A percentile compares a stretch with the other conserved stretches of the same genome.
Conservation (phyloP, 1,140 invertebrate species). For the Aphelenchoides avenae region DNA sequence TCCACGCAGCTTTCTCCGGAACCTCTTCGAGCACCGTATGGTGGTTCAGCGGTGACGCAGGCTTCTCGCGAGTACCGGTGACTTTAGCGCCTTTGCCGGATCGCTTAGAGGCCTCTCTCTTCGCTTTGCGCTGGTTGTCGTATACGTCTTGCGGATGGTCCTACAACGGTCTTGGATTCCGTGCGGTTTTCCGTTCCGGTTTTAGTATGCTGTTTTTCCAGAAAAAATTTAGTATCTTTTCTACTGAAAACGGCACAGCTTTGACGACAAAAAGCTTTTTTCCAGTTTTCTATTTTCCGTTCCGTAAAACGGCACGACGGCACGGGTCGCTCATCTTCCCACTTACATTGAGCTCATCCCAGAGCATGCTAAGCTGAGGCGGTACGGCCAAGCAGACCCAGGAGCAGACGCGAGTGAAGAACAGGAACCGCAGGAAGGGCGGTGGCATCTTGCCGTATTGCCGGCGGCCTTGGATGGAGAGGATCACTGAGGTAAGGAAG, state of each 20-base stretch:
- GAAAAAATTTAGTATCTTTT: no score
- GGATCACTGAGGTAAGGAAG: constrained; percentile 53
- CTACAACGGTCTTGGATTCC: constrained; percentile 20
- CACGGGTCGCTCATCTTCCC: no score
- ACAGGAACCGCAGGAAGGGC: constrained; percentile 40
- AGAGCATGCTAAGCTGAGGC: constrained; percentile 45
- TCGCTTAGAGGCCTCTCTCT: neutral
- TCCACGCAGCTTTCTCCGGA: no score
- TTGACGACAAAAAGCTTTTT: constrained; percentile 15
- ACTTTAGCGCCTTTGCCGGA: neutral
- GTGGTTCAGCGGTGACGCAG: no score
- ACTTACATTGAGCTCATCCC: constrained; percentile 53
- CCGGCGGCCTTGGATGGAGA: constrained; percentile 54
- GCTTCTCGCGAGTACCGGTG: no score
- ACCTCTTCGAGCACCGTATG: no score
- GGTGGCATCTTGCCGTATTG: constrained; percentile 55
- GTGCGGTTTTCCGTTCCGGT: no score
- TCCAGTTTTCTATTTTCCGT: constrained; percentile 1
- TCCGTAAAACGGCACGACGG: no score
- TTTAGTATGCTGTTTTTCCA: no score
- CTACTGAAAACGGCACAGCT: neutral
- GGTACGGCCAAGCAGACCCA: constrained; percentile 49
- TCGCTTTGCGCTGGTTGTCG: neutral
- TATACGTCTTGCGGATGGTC: constrained; percentile 37
- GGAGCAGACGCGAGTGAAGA: constrained; percentile 43